phyloP scores from a whole-genome alignment of 1,140 invertebrate species.

The Sipha flava region DNA sequence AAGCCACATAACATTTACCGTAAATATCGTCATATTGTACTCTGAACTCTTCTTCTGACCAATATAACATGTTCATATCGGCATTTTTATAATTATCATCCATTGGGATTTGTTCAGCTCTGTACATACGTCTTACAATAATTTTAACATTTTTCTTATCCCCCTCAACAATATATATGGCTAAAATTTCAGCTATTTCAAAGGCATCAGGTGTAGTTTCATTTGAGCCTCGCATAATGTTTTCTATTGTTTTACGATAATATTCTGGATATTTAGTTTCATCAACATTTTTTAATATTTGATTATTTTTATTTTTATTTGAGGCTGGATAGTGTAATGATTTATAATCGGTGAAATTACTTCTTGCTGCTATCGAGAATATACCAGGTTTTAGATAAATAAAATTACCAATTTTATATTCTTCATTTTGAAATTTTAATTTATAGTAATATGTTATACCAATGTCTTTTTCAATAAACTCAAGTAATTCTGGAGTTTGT shows the following conservation, averaged over 20 bases:
- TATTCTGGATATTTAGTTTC: constrained; percentile 22
- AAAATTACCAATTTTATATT: constrained; percentile 16
- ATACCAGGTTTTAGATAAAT: background rate
- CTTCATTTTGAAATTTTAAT: background rate
- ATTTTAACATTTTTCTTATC: background rate
- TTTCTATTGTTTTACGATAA: constrained; percentile 49
- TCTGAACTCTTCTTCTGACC: constrained; percentile 22
- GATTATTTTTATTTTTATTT: constrained; percentile 43
- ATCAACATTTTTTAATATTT: constrained; percentile 43
- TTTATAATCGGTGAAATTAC: background rate
- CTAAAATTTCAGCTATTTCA: constrained; percentile 57
- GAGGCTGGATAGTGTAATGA: background rate
- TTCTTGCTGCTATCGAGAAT: background rate
- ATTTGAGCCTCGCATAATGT: constrained; percentile 53
- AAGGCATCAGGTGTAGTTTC: constrained; percentile 65
- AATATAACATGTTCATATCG: constrained; percentile 17
- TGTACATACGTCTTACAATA: constrained; percentile 16
- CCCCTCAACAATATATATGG: constrained; percentile 48
- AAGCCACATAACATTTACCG: constrained; percentile 57
- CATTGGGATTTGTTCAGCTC: constrained; percentile 8
- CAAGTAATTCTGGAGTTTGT: background rate
- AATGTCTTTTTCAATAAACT: background rate
- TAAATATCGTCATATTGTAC: constrained; percentile 43
- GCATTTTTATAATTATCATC: background rate
- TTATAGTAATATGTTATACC: background rate